Base-by-base conservation (phyloP, 2,888 invertebrate genomes). In the Eucriotettix oculatus region DNA sequence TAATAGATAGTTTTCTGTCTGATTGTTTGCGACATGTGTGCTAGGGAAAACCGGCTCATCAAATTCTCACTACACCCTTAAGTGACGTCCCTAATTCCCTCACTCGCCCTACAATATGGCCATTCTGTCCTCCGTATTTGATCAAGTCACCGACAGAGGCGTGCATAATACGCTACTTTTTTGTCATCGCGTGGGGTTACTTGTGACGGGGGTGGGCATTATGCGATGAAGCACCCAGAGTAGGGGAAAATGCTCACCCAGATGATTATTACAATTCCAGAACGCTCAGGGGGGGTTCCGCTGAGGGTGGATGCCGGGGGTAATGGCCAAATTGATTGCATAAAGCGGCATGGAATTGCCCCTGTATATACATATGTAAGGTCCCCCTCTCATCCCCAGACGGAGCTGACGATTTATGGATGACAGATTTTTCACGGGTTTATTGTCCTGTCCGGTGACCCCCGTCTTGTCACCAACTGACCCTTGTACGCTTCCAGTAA, bases 311-410 rank as follows among this genome's bases (percentile, higher is more conserved):
- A 16, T 10, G 54, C 41, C 11, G 56, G 53, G 43, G 60, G 58
- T 60, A 62, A 62, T 62, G 60, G 60, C 44, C 56, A 60, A 63
- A 63, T 63, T 63, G 63, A 63, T 63, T 63, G 63, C 61, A 60
- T 63, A 62, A 63, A 63, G 62, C 59, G 61, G n/a, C 40, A 41
- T 9, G 41, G 40, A 41, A 11, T 40, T n/a, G 55, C 55, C 41
- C 40, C 42, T 14, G 41, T 40, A 55, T 40, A 55, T 55, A 55
- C 40, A 40, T 17, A 55, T 42, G 41, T 17, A 55, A 17, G 41
- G 40, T 40, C 14, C 40, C 40, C 42, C 5, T 10, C 55, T 40
- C 40, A 9, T 29, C 55, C 55, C 11, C 41, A 53, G 16, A 16
- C 11, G 17, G 40, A 40, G 40, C 41, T 40, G 55, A 9, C 52